A percentile compares a stretch with the other conserved stretches of the same genome.
phyloP scores from a whole-genome alignment of 2,888 invertebrate species.

The Tribolium freemani region DNA sequence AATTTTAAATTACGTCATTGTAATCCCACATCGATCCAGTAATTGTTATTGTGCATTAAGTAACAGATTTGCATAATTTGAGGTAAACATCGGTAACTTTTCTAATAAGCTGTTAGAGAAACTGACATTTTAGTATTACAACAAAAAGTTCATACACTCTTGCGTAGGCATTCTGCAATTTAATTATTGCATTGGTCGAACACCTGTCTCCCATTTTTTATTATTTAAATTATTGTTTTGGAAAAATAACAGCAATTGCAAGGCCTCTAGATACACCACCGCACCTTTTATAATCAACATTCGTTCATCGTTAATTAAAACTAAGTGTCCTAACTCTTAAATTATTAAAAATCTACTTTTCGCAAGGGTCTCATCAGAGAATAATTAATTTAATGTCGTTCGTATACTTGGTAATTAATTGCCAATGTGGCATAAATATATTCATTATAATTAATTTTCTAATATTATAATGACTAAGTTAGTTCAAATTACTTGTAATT shows the following conservation, averaged over 20 bases:
- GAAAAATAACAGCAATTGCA: too few relatives aligned
- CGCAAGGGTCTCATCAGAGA: not conserved
- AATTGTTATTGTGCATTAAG: not conserved
- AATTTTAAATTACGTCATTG: not conserved
- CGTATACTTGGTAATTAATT: not conserved
- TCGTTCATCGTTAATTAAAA: too few relatives aligned
- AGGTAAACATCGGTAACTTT: not conserved
- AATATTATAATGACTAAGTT: too few relatives aligned
- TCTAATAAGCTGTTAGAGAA: not conserved
- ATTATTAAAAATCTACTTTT: conserved; percentile 1
- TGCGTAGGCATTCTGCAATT: not conserved
- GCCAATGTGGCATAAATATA: not conserved
- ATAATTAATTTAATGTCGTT: not conserved
- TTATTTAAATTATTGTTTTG: not conserved
- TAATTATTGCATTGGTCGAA: not conserved
- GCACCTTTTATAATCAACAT: too few relatives aligned
- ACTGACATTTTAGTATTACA: not conserved
- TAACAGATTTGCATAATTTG: not conserved
- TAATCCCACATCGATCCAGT: not conserved
- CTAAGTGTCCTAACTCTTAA: not conserved
- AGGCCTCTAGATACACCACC: too few relatives aligned
- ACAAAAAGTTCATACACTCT: not conserved
- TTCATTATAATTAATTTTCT: too few relatives aligned
- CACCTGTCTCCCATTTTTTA: not conserved
- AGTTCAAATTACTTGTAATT: too few relatives aligned